phyloP scores from a whole-genome alignment of 2,113 vertebrate genomes.

The Charadrius vociferus region DNA sequence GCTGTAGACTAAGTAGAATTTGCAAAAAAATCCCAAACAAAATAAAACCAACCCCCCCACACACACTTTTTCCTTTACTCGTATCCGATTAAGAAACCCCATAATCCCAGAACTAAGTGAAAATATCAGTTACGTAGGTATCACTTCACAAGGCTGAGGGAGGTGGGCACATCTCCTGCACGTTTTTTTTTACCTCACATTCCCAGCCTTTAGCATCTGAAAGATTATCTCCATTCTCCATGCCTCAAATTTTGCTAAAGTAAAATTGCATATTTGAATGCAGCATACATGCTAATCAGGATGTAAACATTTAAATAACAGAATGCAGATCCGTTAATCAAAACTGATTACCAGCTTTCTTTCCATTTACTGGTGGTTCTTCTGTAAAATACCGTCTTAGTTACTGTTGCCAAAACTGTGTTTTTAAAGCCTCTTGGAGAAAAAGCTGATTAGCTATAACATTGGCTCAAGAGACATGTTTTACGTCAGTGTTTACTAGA shows the following conservation, averaged over 20 bases:
- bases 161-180: neutral
- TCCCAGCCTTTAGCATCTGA: neutral
- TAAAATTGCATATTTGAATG: neutral
- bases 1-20: neutral
- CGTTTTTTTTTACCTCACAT: neutral
- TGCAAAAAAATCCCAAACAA: neutral
- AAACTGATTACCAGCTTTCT: constrained; percentile 26
- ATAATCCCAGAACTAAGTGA: neutral
- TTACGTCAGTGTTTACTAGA: constrained; percentile 7
- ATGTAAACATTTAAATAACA: constrained; percentile 26
- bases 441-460: constrained; percentile 15
- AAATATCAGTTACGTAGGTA: neutral
- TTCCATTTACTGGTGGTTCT: constrained; percentile 17
- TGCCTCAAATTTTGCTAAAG: neutral
- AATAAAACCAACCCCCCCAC: neutral
- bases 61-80: neutral
- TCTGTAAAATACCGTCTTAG: neutral
- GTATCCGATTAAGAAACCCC: neutral
- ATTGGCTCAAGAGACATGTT: constrained; percentile 9
- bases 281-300: neutral
- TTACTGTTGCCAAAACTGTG: constrained; percentile 37
- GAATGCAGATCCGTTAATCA: constrained; percentile 31
- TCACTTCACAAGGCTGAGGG: neutral
- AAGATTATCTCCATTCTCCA: neutral
- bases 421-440: constrained; percentile 44